Percentiles rank a stretch among this genome's conserved stretches.
These are phyloP conservation scores for Paramormyrops kingsleyae DNA, from an alignment of 2,113 vertebrate genomes.

Conservation along the genomic window DNA sequence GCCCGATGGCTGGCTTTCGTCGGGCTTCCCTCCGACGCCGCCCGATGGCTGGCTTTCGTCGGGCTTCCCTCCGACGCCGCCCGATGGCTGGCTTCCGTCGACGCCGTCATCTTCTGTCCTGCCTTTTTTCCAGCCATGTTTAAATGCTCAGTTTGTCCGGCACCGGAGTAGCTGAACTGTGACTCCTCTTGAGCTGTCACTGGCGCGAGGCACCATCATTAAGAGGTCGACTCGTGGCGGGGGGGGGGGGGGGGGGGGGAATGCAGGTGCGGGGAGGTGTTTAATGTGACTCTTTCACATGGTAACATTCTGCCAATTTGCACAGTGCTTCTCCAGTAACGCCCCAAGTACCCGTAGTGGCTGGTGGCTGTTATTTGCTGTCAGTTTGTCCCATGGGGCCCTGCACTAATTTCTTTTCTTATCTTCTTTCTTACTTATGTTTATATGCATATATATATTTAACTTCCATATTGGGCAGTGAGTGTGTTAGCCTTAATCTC, in stretches of 20 bases:
- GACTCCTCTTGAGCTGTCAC: constrained; percentile 13
- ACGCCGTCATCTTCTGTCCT: neutral
- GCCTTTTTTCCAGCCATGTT: constrained; percentile 2
- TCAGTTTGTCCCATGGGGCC: neutral
- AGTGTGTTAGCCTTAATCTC: neutral
- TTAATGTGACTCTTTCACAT: neutral
- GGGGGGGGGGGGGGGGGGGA: too few species aligned
- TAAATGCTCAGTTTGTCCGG: neutral
- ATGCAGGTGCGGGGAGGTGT: neutral
- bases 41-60: too few species aligned
- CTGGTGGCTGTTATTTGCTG: neutral
- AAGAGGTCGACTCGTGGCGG: neutral
- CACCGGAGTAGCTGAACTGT: neutral
- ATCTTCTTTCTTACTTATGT: neutral
- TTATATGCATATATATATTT: neutral
- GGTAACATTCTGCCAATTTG: constrained; percentile 16
- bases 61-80: constrained; percentile 24
- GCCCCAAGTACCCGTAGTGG: neutral
- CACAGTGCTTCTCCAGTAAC: neutral
- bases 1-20: neutral
- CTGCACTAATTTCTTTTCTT: neutral
- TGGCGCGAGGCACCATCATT: neutral
- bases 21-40: too few species aligned
- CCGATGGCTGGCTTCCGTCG: neutral
- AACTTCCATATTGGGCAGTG: neutral